A percentile compares a stretch with the other conserved stretches of the same genome.
phyloP scores from a whole-genome alignment of 2,888 invertebrate genomes.

The Omphaloscelis lunosa region DNA sequence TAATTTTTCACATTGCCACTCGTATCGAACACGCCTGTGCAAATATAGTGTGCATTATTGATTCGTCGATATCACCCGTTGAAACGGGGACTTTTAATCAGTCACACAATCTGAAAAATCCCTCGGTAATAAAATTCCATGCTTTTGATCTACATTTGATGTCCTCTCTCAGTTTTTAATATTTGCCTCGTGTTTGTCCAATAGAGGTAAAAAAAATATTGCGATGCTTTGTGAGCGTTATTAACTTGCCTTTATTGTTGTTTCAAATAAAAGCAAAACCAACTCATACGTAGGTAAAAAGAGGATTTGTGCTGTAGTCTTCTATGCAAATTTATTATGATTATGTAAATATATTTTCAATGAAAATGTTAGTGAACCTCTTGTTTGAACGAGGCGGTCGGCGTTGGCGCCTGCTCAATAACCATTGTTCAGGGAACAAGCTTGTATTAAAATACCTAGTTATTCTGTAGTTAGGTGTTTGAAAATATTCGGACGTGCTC shows the following conservation, averaged over 20 bases:
- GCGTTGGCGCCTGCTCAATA: slow-evolving; percentile 46
- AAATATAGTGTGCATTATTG: slow-evolving; percentile 69
- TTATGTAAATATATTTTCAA: slow-evolving; percentile 53
- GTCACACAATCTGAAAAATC: slow-evolving; percentile 36
- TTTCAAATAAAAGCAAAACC: slow-evolving; percentile 40
- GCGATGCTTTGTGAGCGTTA: slow-evolving; percentile 28
- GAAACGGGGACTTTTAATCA: slow-evolving; percentile 57
- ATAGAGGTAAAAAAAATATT: slow-evolving; percentile 26
- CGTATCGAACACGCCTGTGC: slow-evolving; percentile 30
- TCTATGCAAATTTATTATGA: slow-evolving; percentile 54
- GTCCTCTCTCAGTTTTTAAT: slow-evolving; percentile 31
- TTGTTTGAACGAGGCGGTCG: slow-evolving; percentile 43
- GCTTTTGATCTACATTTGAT: slow-evolving; percentile 39
- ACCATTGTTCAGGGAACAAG: slow-evolving; percentile 49
- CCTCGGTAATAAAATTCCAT: slow-evolving; percentile 38
- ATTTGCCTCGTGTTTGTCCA: slow-evolving; percentile 32
- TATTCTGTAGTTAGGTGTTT: slow-evolving; percentile 24
- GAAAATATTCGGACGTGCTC: slow-evolving; percentile 23
- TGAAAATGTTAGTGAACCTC: slow-evolving; percentile 51
- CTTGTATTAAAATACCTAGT: slow-evolving; percentile 47
- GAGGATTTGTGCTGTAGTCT: slow-evolving; percentile 31
- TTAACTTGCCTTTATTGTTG: slow-evolving; percentile 34
- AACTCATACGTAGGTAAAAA: slow-evolving; percentile 19
- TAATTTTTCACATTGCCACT: slow-evolving; percentile 11
- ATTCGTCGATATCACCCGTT: slow-evolving; percentile 63